Evolutionary conservation across 2,113 vertebrate genomes (phyloP), one percentile per base, ranked within the genome.

Genomic region (Cyanocitta stelleri): DNA sequence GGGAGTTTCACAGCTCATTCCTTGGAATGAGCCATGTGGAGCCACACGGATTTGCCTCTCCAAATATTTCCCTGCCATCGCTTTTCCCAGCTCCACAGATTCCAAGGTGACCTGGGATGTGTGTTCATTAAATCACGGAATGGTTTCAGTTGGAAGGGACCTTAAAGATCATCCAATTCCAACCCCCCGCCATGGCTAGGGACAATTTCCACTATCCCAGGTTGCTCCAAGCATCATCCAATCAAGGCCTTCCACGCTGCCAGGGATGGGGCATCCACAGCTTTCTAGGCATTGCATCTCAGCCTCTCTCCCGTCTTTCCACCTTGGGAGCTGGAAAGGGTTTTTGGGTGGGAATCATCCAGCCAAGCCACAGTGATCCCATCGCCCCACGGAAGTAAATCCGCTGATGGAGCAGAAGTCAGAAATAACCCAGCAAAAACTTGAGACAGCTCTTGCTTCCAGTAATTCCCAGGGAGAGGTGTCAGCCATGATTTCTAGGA

Each of bases 381-480:
- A 35, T 63, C 86, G 11, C n/a, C 43, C 33, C 0, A 0, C 22
- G 15, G 64, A 35, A 78, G 17, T 3, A 67, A 96, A 96, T 7
- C 5, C 1, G 94, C 96, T 97, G 97, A 97, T 13, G 2, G 30
- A 73, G 73, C 90, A 89, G 54, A 69, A 86, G 46, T 11, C 1
- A 0, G 85, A 71, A 96, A 85, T 33, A 79, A 91, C 90, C 27
- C 35, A 74, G 85, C n/a, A 77, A 94, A 95, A 93, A 91, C 81
- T 68, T 33, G 66, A 89, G 87, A 93, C 85, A 87, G 86, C 80
- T 87, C 93, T 51, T 16, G 39, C 93, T 95, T 96, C 97, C 96
- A 93, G 90, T 88, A 97, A 97, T 97, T 97, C 96, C 97, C 96
- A 95, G 84, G 46, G 84, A 96, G 77, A 92, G 89, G 95, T 96